Evolutionary conservation across 2,797 vertebrate genomes (phyloP).

Genomic region (Coracias cyanogaster): DNA sequence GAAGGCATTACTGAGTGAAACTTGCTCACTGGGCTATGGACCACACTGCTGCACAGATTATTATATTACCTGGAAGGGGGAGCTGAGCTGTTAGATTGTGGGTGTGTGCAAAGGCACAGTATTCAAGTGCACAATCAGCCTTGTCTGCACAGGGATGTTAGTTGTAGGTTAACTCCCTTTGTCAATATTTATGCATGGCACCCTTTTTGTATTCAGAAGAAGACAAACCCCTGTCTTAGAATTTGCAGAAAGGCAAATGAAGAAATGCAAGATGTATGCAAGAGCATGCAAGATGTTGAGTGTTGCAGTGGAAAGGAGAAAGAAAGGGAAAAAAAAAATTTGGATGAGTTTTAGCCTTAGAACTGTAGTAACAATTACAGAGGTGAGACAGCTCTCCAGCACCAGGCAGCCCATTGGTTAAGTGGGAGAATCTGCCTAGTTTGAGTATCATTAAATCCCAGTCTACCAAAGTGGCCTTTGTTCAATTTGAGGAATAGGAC

Average conservation of each 20-base stretch:
- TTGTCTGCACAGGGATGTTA: not conserved
- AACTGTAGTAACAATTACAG: not conserved
- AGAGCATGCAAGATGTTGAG: not conserved
- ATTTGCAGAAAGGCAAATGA: not conserved
- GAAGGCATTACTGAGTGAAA: not conserved
- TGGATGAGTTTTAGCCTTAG: not conserved
- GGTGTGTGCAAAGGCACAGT: too few relatives aligned
- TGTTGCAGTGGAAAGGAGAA: not conserved
- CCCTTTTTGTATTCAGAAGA: not conserved
- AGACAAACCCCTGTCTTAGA: not conserved
- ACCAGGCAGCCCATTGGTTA: not conserved
- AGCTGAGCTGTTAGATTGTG: not conserved
- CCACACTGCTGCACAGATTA: not conserved
- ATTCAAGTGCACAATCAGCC: not conserved
- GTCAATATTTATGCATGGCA: not conserved
- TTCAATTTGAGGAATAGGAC: not conserved
- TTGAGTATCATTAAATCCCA: not conserved
- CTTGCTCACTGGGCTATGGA: accelerated
- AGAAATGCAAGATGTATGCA: too few relatives aligned
- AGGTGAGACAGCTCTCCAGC: not conserved
- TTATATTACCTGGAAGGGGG: not conserved
- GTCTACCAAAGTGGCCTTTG: not conserved
- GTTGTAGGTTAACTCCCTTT: not conserved
- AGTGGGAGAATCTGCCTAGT: not conserved
- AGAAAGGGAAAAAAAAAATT: not conserved